Conservation (phyloP, 2,888 invertebrate genomes). For the Cetonia aurata region DNA sequence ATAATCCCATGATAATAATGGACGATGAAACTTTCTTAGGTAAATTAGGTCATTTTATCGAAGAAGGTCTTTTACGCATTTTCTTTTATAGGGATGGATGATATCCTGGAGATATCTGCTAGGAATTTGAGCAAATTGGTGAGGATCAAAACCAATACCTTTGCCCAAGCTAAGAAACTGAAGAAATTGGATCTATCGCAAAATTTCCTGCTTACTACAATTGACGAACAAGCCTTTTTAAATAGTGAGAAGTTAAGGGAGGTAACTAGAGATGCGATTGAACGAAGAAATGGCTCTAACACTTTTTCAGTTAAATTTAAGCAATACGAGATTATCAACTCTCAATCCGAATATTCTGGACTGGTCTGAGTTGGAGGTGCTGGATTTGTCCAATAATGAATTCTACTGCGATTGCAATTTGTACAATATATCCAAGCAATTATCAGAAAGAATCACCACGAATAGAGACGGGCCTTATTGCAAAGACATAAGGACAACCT, state of each 20-base stretch:
- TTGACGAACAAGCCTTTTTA: constrained; percentile 73
- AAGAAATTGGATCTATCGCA: constrained; percentile 59
- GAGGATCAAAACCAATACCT: constrained; percentile 65
- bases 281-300: background rate
- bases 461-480: constrained; percentile 59
- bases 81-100: constrained; percentile 67
- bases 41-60: too few relatives aligned
- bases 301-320: constrained; percentile 71
- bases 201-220: constrained; percentile 60
- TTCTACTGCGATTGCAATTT: constrained; percentile 75
- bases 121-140: constrained; percentile 71
- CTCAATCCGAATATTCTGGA: constrained; percentile 69
- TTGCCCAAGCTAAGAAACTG: constrained; percentile 57
- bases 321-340: constrained; percentile 72
- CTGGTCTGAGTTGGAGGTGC: constrained; percentile 70
- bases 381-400: constrained; percentile 74
- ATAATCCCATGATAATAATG: constrained; percentile 73
- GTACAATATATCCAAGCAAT: constrained; percentile 58
- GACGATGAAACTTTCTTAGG: constrained; percentile 73
- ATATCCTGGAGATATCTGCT: constrained; percentile 72
- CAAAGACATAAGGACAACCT: constrained; percentile 54
- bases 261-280: constrained; percentile 62
- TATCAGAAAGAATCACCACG: constrained; percentile 55
- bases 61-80: background rate
- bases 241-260: constrained; percentile 69